Conservation (phyloP, 2,797 vertebrate genomes). For the Oreonectes daqikongensis region DNA sequence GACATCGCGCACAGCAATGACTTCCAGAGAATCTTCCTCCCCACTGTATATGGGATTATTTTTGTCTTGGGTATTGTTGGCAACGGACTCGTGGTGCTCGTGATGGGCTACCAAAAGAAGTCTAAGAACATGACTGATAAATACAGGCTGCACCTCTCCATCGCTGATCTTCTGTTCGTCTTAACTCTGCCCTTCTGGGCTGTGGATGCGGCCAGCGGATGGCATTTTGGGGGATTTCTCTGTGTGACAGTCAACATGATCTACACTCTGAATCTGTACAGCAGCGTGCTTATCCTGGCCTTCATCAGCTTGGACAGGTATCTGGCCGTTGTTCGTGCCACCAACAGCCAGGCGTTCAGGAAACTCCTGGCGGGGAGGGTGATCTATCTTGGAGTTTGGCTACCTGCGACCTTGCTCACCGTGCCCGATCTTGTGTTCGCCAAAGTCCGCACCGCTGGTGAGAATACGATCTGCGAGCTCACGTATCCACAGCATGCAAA, state of each 20-base stretch:
- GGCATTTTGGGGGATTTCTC: conserved; percentile 89
- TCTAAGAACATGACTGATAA: conserved; percentile 95
- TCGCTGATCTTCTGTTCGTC: conserved; percentile 94
- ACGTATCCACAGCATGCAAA: conserved; percentile 78
- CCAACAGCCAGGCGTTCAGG: conserved; percentile 87
- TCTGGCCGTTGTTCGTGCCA: conserved; percentile 92
- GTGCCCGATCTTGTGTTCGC: conserved; percentile 94
- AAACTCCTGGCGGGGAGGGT: conserved; percentile 87
- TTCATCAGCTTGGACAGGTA: conserved; percentile 97
- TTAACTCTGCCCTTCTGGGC: conserved; percentile 97
- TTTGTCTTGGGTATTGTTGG: conserved; percentile 91
- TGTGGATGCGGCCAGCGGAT: conserved; percentile 85
- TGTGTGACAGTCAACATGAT: conserved; percentile 93
- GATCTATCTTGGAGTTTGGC: conserved; percentile 93
- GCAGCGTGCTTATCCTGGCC: conserved; percentile 95
- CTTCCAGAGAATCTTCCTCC: conserved; percentile 91
- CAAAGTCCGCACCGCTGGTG: conserved; percentile 62
- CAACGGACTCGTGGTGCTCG: conserved; percentile 91
- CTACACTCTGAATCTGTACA: conserved; percentile 96
- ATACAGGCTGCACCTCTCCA: conserved; percentile 93
- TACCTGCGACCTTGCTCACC: conserved; percentile 88
- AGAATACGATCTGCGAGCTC: conserved; percentile 81
- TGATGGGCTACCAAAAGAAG: conserved; percentile 97
- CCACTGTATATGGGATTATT: conserved; percentile 90
- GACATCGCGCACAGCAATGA: conserved; percentile 68